These are phyloP conservation scores for Tylochromis polylepis DNA, from an alignment of 2,113 vertebrate genomes.

Conservation along the genomic window DNA sequence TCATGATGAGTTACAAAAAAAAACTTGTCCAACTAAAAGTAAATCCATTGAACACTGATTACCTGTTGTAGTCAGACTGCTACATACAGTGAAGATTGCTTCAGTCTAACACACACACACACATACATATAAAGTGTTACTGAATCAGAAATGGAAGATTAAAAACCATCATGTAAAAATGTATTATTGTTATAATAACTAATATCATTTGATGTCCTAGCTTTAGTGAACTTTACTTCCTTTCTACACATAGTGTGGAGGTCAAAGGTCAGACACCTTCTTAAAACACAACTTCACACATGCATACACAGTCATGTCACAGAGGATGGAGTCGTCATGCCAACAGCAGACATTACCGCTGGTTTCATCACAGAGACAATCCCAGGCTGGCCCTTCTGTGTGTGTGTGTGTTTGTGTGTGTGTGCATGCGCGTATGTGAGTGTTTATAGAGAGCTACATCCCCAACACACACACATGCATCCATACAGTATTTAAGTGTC, in stretches of 20 bases:
- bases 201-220: background rate
- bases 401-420: conserved; percentile 23
- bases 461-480: background rate
- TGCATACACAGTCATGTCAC: conserved; percentile 29
- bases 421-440: conserved; percentile 8
- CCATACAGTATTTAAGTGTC: conserved; percentile 19
- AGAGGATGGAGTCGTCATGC: conserved; percentile 61
- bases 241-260: background rate
- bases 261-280: conserved; percentile 11
- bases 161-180: too few species aligned
- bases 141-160: background rate
- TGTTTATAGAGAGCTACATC: conserved; percentile 20
- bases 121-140: background rate
- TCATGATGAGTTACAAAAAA: background rate
- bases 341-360: conserved; percentile 56
- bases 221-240: background rate
- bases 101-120: background rate
- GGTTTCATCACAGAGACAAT: conserved; percentile 66
- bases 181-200: too few species aligned
- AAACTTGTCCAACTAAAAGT: background rate
- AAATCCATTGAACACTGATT: background rate
- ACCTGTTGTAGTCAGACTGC: background rate
- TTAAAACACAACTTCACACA: background rate
- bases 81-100: background rate
- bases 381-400: conserved; percentile 52